These are phyloP conservation scores for Platycheirus rosarum DNA, from an alignment of 2,888 invertebrate genomes.

Conservation along the genomic window DNA sequence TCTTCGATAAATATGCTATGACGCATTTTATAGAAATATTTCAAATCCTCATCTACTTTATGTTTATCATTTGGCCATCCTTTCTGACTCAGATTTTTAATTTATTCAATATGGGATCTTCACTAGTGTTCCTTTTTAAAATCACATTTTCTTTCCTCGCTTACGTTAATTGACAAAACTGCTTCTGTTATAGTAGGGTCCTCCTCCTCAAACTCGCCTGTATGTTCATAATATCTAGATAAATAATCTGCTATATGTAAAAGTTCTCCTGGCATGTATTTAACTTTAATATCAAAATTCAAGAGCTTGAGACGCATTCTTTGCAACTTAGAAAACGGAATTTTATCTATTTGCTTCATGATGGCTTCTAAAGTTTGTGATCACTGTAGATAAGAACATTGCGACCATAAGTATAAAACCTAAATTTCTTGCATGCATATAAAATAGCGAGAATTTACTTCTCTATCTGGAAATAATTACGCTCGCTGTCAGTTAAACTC, in stretches of 20 bases:
- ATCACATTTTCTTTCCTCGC: conserved; percentile 1
- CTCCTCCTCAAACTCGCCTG: conserved; percentile 3
- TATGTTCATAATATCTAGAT: conserved; percentile 20
- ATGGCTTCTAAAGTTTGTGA: conserved; percentile 31
- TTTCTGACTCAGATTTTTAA: neutral
- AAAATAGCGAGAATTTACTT: too few relatives aligned
- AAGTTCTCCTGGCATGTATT: conserved; percentile 76
- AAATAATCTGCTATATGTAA: conserved; percentile 8
- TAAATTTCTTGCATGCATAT: too few relatives aligned
- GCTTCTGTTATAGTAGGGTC: conserved; percentile 27
- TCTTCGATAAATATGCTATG: conserved; percentile 29
- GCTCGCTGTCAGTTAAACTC: too few relatives aligned
- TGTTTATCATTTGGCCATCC: neutral
- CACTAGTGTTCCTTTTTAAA: neutral
- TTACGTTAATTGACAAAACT: conserved; percentile 13
- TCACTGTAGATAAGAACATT: conserved; percentile 32
- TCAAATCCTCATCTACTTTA: neutral
- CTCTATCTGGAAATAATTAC: too few relatives aligned
- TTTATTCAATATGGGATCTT: neutral
- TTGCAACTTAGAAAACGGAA: conserved; percentile 38
- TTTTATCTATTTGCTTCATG: conserved; percentile 37
- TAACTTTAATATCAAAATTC: conserved; percentile 40
- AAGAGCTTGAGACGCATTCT: conserved; percentile 39
- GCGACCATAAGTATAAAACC: too few relatives aligned
- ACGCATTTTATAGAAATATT: neutral